Evolutionary conservation across 2,113 vertebrate species (phyloP).

Genomic region (Oncorhynchus gorbuscha): DNA sequence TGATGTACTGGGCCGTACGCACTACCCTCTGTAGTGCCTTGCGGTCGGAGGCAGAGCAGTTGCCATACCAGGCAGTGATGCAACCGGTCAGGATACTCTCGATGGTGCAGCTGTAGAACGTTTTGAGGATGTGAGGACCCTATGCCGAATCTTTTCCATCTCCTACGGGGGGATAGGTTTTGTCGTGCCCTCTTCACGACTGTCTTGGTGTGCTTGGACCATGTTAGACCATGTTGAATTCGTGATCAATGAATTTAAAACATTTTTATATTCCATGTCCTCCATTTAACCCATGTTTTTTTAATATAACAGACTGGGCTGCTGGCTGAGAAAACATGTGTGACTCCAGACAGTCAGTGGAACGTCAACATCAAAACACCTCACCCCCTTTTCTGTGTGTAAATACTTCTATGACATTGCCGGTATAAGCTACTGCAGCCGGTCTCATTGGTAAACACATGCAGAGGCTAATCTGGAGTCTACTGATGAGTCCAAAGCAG

Average conservation of each 20-base stretch:
- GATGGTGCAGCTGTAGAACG: no score
- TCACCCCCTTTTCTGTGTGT: not conserved
- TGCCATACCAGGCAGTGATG: no score
- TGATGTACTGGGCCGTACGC: no score
- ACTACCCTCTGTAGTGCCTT: no score
- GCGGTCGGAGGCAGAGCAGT: no score
- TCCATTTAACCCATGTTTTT: not conserved
- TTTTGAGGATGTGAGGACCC: no score
- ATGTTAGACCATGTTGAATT: no score
- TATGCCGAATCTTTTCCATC: no score
- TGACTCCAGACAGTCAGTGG: not conserved
- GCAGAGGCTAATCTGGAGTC: not conserved
- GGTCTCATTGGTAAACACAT: not conserved
- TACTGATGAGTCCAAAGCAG: not conserved
- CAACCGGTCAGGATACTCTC: no score
- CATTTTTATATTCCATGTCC: not conserved
- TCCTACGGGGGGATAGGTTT: no score
- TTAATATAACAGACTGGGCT: not conserved
- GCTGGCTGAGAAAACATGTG: not conserved
- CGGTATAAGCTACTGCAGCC: not conserved
- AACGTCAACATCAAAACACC: not conserved
- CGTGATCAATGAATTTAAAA: not conserved
- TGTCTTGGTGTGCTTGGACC: no score
- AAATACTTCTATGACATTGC: not conserved
- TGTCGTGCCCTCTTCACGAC: no score